phyloP scores from a whole-genome alignment of 92 coral and sea anemone genomes.

The Palythoa grandiflora region DNA sequence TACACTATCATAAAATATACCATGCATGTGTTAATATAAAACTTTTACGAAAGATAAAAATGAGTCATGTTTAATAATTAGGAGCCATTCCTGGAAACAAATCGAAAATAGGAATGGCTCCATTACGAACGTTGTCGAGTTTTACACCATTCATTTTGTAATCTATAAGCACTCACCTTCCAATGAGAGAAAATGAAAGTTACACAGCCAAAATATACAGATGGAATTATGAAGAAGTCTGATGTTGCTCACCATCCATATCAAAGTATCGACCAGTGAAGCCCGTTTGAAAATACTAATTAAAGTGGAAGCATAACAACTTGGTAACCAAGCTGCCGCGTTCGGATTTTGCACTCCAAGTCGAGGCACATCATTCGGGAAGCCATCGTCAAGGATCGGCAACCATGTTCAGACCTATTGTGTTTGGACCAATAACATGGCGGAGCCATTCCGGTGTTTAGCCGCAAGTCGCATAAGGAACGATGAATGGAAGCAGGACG shows the following conservation, averaged over 20 bases:
- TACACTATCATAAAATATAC: not conserved
- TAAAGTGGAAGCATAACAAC: too few species aligned
- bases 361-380: too few species aligned
- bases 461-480: not conserved
- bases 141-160: not conserved
- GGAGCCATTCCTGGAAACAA: conserved; percentile 2
- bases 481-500: conserved; percentile 4
- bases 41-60: too few species aligned
- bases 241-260: not conserved
- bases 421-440: too few species aligned
- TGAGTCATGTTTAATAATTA: not conserved
- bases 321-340: too few species aligned
- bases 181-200: not conserved
- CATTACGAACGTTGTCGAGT: not conserved
- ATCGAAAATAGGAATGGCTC: not conserved
- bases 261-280: not conserved
- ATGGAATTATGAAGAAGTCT: not conserved
- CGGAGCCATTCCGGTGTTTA: too few species aligned
- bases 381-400: too few species aligned
- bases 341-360: too few species aligned
- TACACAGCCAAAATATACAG: not conserved
- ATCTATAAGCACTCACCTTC: conserved; percentile 6
- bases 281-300: too few species aligned
- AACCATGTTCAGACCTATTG: too few species aligned
- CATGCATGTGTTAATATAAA: not conserved